Conservation (phyloP, 2,888 invertebrate genomes). For the Brachylomia viminalis region DNA sequence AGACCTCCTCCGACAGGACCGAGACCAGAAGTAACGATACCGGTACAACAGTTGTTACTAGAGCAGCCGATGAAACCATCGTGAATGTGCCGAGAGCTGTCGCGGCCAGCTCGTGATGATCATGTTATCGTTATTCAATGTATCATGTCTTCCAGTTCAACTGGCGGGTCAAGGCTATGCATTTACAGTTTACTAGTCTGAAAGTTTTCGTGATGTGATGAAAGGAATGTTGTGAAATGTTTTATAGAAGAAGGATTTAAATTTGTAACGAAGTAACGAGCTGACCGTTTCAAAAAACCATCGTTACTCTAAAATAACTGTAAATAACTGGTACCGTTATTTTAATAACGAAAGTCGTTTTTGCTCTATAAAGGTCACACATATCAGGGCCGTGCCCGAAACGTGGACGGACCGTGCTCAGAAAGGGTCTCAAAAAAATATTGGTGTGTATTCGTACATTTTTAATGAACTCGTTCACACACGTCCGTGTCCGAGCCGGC, state of each 20-base stretch:
- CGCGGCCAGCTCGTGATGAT: slow-evolving; percentile 72
- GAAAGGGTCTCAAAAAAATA: neutral
- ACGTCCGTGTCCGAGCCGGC: neutral
- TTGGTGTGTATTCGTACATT: neutral
- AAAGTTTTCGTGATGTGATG: slow-evolving; percentile 57
- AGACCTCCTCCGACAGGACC: slow-evolving; percentile 23
- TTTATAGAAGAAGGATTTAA: slow-evolving; percentile 32
- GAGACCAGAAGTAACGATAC: slow-evolving; percentile 52
- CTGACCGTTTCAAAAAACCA: neutral
- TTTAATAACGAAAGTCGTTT: slow-evolving; percentile 10
- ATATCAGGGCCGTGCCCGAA: too few relatives aligned
- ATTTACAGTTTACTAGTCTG: slow-evolving; percentile 72
- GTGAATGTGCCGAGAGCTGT: slow-evolving; percentile 71
- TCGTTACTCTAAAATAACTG: slow-evolving; percentile 17
- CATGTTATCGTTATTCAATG: slow-evolving; percentile 47
- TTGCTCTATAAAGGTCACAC: slow-evolving; percentile 19
- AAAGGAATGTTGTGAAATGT: slow-evolving; percentile 44
- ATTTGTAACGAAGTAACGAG: slow-evolving; percentile 7
- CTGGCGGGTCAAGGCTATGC: slow-evolving; percentile 69
- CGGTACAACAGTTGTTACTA: slow-evolving; percentile 2
- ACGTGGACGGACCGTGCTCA: neutral
- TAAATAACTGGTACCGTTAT: slow-evolving; percentile 28
- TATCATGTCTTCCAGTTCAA: slow-evolving; percentile 70
- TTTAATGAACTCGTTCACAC: neutral
- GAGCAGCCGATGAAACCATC: slow-evolving; percentile 34